Base-by-base conservation (phyloP, 30 jellyfish, hydroid and myxozoan genomes). In the Chironex yamaguchii region DNA sequence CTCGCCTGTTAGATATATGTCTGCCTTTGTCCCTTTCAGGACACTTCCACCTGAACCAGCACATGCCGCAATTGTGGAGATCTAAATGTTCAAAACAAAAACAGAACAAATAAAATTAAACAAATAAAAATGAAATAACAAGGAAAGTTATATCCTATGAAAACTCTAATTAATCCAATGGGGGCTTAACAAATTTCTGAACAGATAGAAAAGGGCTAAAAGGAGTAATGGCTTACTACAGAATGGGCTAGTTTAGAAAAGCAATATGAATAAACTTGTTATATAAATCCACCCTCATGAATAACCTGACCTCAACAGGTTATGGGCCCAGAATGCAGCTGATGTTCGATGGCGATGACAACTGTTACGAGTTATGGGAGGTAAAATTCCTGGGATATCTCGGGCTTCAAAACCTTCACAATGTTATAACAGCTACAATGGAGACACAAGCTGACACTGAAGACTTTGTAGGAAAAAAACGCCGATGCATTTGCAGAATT, bases 21-120 rank as follows among this genome's bases (percentile, higher is more conserved):
- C 97, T 0, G 96, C 97, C 22, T 54, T 32, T 28, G 91, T 97
- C 6, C 98, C 97, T 17, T 76, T 73, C 66, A 96, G 81, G 51
- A 96, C 82, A 49, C 90, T 74, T 29, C 96, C 94, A 4, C 99
- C 99, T 12, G 99, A 91, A 21, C 99, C 99, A 73, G 99, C 98
- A 70, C 98, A 91, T 32, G 81, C 94, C 0, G 98, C 99, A 23
- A 96, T 92, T 13, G 84, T 86, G 26, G 62, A 17, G 6, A 96
- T 84, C 99, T 95, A 64, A 1, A 71, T 49, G 24, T 12, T 14
- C 29, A 24, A 29, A 26, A n/a, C 29, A 6, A 35, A 27, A 42
- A 42, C 13, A 42, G 17, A 42, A 13, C 29, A 27, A n/a, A n/a
- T n/a, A 25, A 49, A 42, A 42, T 6, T 42, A 52, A 27, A 75